These are phyloP conservation scores for Meda fulgida DNA, from an alignment of 2,797 vertebrate species.

Conservation along the genomic window DNA sequence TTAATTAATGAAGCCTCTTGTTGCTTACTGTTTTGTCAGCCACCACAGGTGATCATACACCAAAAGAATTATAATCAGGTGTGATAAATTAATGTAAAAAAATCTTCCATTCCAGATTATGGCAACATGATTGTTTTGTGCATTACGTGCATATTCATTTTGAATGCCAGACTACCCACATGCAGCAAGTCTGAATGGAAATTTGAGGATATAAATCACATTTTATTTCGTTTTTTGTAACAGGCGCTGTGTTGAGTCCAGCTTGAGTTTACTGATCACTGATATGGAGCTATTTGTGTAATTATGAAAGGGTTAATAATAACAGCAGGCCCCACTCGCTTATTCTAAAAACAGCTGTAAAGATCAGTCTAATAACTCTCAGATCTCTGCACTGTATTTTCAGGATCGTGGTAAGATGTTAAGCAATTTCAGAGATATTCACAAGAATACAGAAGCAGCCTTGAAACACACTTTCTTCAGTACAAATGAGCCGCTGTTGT, in stretches of 20 bases:
- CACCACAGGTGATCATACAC: background rate
- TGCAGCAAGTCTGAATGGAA: background rate
- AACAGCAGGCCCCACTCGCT: background rate
- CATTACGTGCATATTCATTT: background rate
- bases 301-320: background rate
- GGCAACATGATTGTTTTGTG: background rate
- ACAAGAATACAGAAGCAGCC: background rate
- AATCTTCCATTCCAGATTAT: background rate
- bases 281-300: background rate
- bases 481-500: background rate
- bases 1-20: background rate
- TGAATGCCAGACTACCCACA: background rate
- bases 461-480: background rate
- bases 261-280: background rate
- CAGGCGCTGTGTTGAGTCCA: background rate
- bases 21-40: background rate
- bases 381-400: constrained; percentile 3
- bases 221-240: background rate
- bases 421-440: constrained; percentile 13
- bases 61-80: background rate
- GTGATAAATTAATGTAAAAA: background rate
- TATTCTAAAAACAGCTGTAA: constrained; percentile 3
- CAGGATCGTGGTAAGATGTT: background rate
- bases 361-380: background rate
- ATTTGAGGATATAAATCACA: background rate